Conservation (phyloP, 2,113 vertebrate species). For the Odontophorus gujanensis region DNA sequence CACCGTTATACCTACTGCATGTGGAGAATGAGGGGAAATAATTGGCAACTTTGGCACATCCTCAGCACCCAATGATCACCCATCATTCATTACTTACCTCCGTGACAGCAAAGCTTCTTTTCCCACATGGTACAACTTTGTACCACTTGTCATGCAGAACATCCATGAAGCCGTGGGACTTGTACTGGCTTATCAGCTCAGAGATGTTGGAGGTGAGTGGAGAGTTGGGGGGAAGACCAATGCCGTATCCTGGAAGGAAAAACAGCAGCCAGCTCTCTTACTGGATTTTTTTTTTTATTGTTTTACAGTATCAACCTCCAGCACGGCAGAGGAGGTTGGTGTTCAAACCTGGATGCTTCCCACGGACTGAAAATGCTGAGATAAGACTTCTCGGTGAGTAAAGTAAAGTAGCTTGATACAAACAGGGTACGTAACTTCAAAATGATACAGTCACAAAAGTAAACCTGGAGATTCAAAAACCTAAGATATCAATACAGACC, state of each 20-base stretch:
- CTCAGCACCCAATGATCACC: neutral
- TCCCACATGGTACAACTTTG: slow-evolving; percentile 96
- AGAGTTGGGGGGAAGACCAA: slow-evolving; percentile 96
- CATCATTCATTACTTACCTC: slow-evolving; percentile 79
- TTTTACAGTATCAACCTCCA: neutral
- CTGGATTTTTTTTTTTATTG: neutral
- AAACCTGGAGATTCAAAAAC: neutral
- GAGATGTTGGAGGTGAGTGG: slow-evolving; percentile 95
- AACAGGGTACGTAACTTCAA: neutral
- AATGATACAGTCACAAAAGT: neutral
- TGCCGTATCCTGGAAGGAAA: slow-evolving; percentile 90
- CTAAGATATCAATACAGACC: neutral
- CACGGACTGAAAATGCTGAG: neutral
- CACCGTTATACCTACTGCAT: neutral
- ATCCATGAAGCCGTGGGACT: slow-evolving; percentile 98
- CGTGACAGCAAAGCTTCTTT: slow-evolving; percentile 94
- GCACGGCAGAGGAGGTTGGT: accelerated
- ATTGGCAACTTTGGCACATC: neutral
- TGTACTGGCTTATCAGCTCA: slow-evolving; percentile 96
- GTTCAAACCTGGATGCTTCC: neutral
- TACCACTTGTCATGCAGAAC: slow-evolving; percentile 99
- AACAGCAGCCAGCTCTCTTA: neutral
- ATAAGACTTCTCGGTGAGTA: neutral
- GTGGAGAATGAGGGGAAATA: neutral
- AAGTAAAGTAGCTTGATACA: neutral